phyloP scores from a whole-genome alignment of 2,797 vertebrate genomes.

The Neosilurus hyrtlii region DNA sequence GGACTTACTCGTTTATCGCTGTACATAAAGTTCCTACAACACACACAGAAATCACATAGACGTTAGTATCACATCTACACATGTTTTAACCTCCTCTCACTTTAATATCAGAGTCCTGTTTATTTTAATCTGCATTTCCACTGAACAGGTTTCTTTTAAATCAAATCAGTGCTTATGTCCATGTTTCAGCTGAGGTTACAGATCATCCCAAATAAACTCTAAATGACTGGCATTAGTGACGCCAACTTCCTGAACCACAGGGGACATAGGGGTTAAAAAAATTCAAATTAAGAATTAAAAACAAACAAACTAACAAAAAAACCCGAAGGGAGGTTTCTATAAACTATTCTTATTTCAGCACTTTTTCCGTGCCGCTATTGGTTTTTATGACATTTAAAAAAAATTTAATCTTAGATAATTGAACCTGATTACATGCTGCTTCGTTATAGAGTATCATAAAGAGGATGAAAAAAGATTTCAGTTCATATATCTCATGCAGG shows the following conservation, averaged over 20 bases:
- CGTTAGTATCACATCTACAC: background rate
- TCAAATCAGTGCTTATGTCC: background rate
- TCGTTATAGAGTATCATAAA: background rate
- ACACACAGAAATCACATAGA: slow-evolving; percentile 9
- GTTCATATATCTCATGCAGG: background rate
- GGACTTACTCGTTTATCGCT: slow-evolving; percentile 39
- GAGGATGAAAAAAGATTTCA: background rate
- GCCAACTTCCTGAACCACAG: no score
- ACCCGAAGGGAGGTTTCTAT: no score
- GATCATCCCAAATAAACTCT: background rate
- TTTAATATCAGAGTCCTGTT: background rate
- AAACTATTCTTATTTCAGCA: background rate
- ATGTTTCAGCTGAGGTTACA: background rate
- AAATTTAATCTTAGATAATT: no score
- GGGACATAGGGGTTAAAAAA: no score
- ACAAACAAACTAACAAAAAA: no score
- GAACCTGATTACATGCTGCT: no score
- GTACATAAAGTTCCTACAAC: slow-evolving; percentile 28
- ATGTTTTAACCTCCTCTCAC: background rate
- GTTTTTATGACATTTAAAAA: background rate
- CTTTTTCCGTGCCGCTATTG: background rate
- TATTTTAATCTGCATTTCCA: background rate
- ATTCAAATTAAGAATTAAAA: no score
- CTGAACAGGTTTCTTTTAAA: background rate
- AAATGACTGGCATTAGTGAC: background rate